Conservation (phyloP, 2,888 invertebrate genomes). For the Leptinotarsa haldemani region DNA sequence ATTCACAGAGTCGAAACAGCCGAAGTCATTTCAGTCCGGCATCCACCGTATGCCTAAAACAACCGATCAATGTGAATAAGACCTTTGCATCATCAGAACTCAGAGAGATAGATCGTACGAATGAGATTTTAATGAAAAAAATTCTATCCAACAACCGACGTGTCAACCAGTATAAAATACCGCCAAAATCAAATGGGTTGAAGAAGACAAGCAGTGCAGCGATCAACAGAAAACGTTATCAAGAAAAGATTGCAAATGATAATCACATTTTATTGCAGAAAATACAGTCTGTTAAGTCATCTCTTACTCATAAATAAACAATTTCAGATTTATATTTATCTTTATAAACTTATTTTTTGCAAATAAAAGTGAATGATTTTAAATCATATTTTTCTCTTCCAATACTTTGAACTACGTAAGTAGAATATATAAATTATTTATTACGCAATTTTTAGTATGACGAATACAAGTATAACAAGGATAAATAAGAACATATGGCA, state of each 20-base stretch:
- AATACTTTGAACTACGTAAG: too few relatives aligned
- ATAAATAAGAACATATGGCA: background rate
- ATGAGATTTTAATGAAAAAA: slow-evolving; percentile 52
- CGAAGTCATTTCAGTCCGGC: background rate
- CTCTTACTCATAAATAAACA: slow-evolving; percentile 39
- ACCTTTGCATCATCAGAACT: slow-evolving; percentile 46
- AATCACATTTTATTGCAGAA: slow-evolving; percentile 51
- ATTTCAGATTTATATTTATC: background rate
- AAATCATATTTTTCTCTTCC: too few relatives aligned
- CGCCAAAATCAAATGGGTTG: slow-evolving; percentile 31
- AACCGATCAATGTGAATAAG: slow-evolving; percentile 30
- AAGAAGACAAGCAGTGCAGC: slow-evolving; percentile 49
- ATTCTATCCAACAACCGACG: slow-evolving; percentile 51
- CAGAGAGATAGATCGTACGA: slow-evolving; percentile 47
- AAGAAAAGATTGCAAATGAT: slow-evolving; percentile 54
- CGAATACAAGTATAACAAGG: too few relatives aligned
- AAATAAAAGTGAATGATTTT: too few relatives aligned
- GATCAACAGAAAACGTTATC: slow-evolving; percentile 51
- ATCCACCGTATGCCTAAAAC: slow-evolving; percentile 10
- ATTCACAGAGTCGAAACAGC: slow-evolving; percentile 25
- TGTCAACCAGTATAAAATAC: slow-evolving; percentile 48
- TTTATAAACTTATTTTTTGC: too few relatives aligned
- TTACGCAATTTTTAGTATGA: too few relatives aligned
- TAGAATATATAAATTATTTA: too few relatives aligned
- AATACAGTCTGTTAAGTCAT: slow-evolving; percentile 49